A percentile compares a stretch with the other conserved stretches of the same genome.
Conservation (phyloP, 2,888 invertebrate species). For the Osmoderma eremita region DNA sequence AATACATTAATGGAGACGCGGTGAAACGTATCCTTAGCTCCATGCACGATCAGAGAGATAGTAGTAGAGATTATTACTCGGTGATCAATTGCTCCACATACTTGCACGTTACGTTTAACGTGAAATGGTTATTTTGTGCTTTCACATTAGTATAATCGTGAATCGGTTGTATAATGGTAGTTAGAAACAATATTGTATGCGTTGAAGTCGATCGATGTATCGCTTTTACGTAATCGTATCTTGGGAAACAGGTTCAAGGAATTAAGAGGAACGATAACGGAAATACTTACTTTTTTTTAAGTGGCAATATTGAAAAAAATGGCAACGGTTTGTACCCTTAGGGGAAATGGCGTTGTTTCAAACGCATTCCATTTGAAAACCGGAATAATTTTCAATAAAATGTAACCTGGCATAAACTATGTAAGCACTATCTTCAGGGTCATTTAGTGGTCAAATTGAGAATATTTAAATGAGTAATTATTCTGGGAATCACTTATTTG, state of each 20-base stretch:
- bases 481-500: too few relatives aligned
- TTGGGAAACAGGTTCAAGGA: slow-evolving; percentile 10
- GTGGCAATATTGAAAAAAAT: not conserved
- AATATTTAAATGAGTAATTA: not conserved
- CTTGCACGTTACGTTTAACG: slow-evolving; percentile 20
- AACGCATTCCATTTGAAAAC: slow-evolving; percentile 5
- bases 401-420: not conserved
- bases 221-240: slow-evolving; percentile 4
- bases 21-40: slow-evolving; percentile 21
- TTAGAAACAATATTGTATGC: slow-evolving; percentile 11
- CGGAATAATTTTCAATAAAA: slow-evolving; percentile 4
- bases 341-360: slow-evolving; percentile 1
- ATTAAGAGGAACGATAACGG: slow-evolving; percentile 1
- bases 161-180: slow-evolving; percentile 14
- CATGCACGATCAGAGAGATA: slow-evolving; percentile 11
- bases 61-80: slow-evolving; percentile 4
- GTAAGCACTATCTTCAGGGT: slow-evolving; percentile 7
- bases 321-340: not conserved
- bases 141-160: slow-evolving; percentile 23
- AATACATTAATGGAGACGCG: slow-evolving; percentile 8
- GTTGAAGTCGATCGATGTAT: slow-evolving; percentile 5
- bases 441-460: not conserved
- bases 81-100: slow-evolving; percentile 20
- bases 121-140: slow-evolving; percentile 18
- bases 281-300: not conserved